A percentile compares a stretch with the other conserved stretches of the same genome.
Evolutionary conservation across 2,797 vertebrate genomes (phyloP).

Genomic region (Nothura maculosa): DNA sequence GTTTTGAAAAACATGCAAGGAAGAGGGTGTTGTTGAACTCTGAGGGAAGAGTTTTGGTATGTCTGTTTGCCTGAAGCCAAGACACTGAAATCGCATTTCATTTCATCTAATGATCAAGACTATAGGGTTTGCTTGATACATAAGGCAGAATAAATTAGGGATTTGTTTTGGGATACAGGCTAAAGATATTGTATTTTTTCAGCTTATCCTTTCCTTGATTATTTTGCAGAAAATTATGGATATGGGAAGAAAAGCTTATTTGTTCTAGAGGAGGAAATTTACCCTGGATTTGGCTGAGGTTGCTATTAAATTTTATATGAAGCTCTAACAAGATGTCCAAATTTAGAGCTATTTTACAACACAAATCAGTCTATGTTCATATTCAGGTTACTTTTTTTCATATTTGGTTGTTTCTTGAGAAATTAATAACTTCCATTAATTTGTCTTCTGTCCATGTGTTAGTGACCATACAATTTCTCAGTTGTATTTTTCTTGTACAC

Average conservation of each 20-base stretch:
- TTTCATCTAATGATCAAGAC: neutral
- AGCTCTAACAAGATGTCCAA: neutral
- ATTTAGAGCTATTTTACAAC: neutral
- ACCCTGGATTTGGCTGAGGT: neutral
- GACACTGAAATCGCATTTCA: neutral
- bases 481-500: neutral
- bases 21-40: neutral
- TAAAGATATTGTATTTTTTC: neutral
- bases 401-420: neutral
- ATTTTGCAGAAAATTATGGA: neutral
- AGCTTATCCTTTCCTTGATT: neutral
- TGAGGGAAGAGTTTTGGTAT: neutral
- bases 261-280: neutral
- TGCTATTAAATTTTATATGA: neutral
- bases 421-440: neutral
- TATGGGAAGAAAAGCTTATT: neutral
- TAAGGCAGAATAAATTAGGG: neutral
- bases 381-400: neutral
- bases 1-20: neutral
- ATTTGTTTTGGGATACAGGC: neutral
- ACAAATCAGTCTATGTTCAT: neutral
- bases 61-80: neutral
- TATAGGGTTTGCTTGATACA: neutral
- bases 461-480: neutral
- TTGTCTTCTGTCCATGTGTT: neutral